Base-by-base conservation (phyloP, 1,140 invertebrate genomes). In the Manduca sexta region DNA sequence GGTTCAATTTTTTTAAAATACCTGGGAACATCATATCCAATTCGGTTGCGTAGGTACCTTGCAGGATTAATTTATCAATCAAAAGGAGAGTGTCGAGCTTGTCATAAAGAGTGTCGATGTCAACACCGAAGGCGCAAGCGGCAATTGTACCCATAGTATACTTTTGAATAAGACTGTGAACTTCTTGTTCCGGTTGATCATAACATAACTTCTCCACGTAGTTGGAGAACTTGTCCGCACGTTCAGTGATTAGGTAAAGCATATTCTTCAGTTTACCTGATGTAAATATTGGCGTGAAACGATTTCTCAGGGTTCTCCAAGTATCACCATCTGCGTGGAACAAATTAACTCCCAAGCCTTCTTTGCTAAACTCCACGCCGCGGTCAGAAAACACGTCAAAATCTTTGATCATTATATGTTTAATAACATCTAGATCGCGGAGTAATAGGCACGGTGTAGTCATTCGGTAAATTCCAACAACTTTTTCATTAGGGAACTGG, bases 261-360 rank as follows among this genome's bases (percentile, higher is more conserved):
- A 91, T 90, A 12, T 75, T 72, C 62, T 88, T 90, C 52, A 91
- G 79, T 65, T 90, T 90, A 0, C 83, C 87, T 1, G 89, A 86
- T 0, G 89, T 89, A 52, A 91, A 91, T 1, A 89, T 71, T 1
- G 89, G 88, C 0, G 87, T 85, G 1, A 91, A 64, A 35, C 86
- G 86, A 12, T 59, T 74, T 16, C 90, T 70, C 2, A 91, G 63
- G 14, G 83, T 60, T 44, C 85, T 86, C 90, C 90, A 91, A n/a
- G 71, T 79, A 49, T 84, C 74, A 0, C 78, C 84, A 33, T 87
- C 80, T 1, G 87, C 60, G 33, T 70, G 74, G 18, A 88, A 86
- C 2, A 88, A 34, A 11, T 82, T 78, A 0, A 60, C 65, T 7
- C 86, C 79, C 0, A 90, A 50, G 0, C 87, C 88, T 64, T 90